These are phyloP conservation scores for Cremastinae sp. DNA, from an alignment of 2,888 invertebrate genomes.

Conservation along the genomic window DNA sequence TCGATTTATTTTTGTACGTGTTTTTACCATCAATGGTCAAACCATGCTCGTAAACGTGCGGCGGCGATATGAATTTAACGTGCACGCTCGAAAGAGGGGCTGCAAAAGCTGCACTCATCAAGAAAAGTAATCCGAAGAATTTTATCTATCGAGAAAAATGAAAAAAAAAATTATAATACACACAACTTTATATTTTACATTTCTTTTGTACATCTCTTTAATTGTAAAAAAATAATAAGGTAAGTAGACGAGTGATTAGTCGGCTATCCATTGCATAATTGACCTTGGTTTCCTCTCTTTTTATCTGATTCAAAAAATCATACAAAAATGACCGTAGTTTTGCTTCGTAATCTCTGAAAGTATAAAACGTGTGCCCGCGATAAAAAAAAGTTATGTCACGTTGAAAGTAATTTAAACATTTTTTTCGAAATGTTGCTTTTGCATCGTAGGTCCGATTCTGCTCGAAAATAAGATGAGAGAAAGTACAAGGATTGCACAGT, in stretches of 20 bases:
- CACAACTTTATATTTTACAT: too few relatives aligned
- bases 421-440: too few relatives aligned
- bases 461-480: slow-evolving; percentile 50
- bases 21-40: slow-evolving; percentile 74
- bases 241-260: too few relatives aligned
- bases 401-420: neutral
- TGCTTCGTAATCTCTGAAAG: too few relatives aligned
- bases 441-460: slow-evolving; percentile 18
- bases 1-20: neutral
- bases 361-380: too few relatives aligned
- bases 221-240: too few relatives aligned
- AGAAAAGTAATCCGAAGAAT: slow-evolving; percentile 65
- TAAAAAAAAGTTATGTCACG: too few relatives aligned
- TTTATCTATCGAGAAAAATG: slow-evolving; percentile 63
- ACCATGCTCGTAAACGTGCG: slow-evolving; percentile 75
- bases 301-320: too few relatives aligned
- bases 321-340: too few relatives aligned
- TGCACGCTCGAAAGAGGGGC: slow-evolving; percentile 75
- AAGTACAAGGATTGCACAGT: slow-evolving; percentile 41
- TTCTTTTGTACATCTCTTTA: too few relatives aligned
- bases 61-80: slow-evolving; percentile 75
- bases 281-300: too few relatives aligned
- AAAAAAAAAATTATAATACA: neutral
- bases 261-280: too few relatives aligned
- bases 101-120: slow-evolving; percentile 64